These are phyloP conservation scores for Limosa lapponica DNA, from an alignment of 2,797 vertebrate genomes.

Conservation along the genomic window DNA sequence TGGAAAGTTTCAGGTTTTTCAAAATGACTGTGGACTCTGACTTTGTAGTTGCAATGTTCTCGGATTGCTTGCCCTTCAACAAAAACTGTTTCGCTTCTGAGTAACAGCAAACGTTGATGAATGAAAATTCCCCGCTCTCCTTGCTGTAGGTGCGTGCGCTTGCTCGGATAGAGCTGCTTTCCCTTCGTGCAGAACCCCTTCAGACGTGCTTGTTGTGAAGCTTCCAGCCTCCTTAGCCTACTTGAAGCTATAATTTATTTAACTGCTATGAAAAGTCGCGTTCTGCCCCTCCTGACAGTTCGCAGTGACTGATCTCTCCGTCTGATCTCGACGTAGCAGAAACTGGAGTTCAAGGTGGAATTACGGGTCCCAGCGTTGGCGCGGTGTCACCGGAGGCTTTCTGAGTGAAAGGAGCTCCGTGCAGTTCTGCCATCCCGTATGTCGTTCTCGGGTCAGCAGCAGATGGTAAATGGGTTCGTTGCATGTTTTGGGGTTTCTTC, in stretches of 20 bases:
- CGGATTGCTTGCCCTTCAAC: no score
- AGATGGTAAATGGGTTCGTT: not conserved
- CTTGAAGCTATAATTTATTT: not conserved
- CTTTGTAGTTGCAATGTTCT: rapidly evolving
- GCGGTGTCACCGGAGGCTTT: not conserved
- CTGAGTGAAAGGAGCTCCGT: not conserved
- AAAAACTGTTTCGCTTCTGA: rapidly evolving
- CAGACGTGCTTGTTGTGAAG: not conserved
- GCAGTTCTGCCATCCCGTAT: rapidly evolving
- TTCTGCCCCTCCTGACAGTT: not conserved
- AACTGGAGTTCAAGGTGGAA: not conserved
- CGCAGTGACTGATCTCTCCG: not conserved
- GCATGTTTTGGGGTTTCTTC: rapidly evolving
- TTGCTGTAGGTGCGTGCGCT: not conserved
- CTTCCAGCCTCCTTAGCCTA: not conserved
- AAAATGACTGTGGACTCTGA: rapidly evolving
- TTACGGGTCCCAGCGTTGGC: rapidly evolving
- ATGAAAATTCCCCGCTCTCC: not conserved
- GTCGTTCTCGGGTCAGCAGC: not conserved
- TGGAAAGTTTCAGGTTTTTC: not conserved
- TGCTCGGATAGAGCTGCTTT: not conserved
- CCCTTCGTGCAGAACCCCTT: not conserved
- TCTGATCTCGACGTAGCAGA: not conserved
- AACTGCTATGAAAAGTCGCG: not conserved
- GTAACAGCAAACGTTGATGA: rapidly evolving